Base-by-base conservation (phyloP, 2,797 vertebrate genomes). In the Apogon talboti region DNA sequence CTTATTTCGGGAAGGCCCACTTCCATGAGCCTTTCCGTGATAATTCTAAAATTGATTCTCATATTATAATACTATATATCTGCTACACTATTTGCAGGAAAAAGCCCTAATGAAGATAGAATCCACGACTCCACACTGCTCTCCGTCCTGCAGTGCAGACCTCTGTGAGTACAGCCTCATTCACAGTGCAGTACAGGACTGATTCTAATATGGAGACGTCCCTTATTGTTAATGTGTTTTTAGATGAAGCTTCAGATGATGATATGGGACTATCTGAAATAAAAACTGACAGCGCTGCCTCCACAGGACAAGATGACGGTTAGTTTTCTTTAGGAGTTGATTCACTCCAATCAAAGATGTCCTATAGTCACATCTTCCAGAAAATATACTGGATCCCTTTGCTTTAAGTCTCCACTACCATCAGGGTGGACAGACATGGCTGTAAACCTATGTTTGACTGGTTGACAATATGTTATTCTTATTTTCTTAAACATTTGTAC, bases 181-280 rank as follows among this genome's bases (percentile, higher is more conserved):
- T 72, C 68, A 30, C 35, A 8, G 37, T 5, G 0, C n/a, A 19
- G 30, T 47, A 24, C 30, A 18, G 40, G 4, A 6, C 13, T 4
- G 11, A 35, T 3, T 65, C 14, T 30, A 4, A 14, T 12, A 11
- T 40, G 15, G 63, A 28, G 6, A 45, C 41, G n/a, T 16, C 41
- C 1, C 41, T 28, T 24, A 16, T 41, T 18, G 41, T 11, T 0
- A 1, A 35, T 33, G 10, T 80, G 53, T 24, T 55, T 58, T 66
- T 30, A 89, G 91, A 89, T 68, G 35, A 84, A 0, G 90, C 78
- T 58, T 90, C 90, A 48, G 93, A 92, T 7, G 91, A 92, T 46
- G 93, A 94, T 0, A 41, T 77, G n/a, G 89, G 92, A 2, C 0
- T 74, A 7, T 67, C 72, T 0, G 70, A 88, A 47, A 85, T 81